phyloP scores from a whole-genome alignment of 2,113 vertebrate species.

The Rhea americana region DNA sequence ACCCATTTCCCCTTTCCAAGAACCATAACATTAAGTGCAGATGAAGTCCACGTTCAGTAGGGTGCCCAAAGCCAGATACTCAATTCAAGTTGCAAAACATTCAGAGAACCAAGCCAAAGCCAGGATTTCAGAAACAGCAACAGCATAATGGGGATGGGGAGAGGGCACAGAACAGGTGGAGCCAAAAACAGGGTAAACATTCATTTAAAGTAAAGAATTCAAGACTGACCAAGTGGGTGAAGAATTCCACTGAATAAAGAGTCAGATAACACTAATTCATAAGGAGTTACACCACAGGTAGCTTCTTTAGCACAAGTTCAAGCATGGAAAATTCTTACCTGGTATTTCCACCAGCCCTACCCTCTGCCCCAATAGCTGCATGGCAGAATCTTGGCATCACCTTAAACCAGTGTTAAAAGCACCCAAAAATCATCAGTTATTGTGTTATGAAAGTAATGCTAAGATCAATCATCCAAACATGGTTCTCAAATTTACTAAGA shows the following conservation, averaged over 20 bases:
- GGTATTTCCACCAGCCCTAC: slow-evolving; percentile 38
- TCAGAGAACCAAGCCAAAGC: slow-evolving; percentile 76
- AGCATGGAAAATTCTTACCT: slow-evolving; percentile 40
- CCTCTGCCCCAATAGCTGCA: not conserved
- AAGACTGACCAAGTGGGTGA: slow-evolving; percentile 60
- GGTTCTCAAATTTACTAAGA: not conserved
- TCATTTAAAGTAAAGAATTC: slow-evolving; percentile 73
- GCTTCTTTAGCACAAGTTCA: slow-evolving; percentile 55
- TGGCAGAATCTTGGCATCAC: slow-evolving; percentile 20
- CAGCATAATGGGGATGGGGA: slow-evolving; percentile 19
- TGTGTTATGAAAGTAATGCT: not conserved
- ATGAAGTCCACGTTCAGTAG: slow-evolving; percentile 74
- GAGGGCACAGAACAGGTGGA: slow-evolving; percentile 50
- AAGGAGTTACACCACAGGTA: slow-evolving; percentile 88
- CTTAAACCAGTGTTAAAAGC: slow-evolving; percentile 9
- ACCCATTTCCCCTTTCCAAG: slow-evolving; percentile 67
- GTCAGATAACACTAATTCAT: slow-evolving; percentile 72
- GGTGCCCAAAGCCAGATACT: slow-evolving; percentile 77
- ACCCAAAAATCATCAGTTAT: not conserved
- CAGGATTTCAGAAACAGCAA: slow-evolving; percentile 70
- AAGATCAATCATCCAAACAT: not conserved
- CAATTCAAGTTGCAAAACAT: slow-evolving; percentile 77
- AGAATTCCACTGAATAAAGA: slow-evolving; percentile 66
- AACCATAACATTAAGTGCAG: slow-evolving; percentile 69
- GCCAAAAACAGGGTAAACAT: slow-evolving; percentile 66